These are phyloP conservation scores for Sminthurinus aureus DNA, from an alignment of 2,888 invertebrate species.

Conservation along the genomic window DNA sequence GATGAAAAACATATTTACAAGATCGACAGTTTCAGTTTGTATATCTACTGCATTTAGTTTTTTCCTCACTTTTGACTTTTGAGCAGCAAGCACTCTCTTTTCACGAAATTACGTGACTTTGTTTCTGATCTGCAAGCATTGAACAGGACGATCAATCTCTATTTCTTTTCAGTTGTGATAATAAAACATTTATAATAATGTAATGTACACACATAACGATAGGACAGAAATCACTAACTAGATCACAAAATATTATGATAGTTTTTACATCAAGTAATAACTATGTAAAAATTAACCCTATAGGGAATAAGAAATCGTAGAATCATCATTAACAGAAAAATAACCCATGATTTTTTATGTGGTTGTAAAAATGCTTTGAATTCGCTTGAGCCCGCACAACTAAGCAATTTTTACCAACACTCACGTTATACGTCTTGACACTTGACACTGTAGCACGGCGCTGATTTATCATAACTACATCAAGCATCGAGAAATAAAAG, in stretches of 20 bases:
- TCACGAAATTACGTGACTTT: slow-evolving; percentile 28
- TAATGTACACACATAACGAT: background rate
- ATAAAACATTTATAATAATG: too few relatives aligned
- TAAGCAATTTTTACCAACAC: too few relatives aligned
- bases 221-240: slow-evolving; percentile 17
- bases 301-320: slow-evolving; percentile 8
- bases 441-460: too few relatives aligned
- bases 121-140: background rate
- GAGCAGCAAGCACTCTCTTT: slow-evolving; percentile 7
- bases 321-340: slow-evolving; percentile 16
- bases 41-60: background rate
- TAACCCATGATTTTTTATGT: background rate
- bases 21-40: background rate
- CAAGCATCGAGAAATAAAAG: too few relatives aligned
- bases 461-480: too few relatives aligned
- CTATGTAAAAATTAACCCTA: background rate
- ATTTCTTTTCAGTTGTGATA: too few relatives aligned
- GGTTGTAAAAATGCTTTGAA: too few relatives aligned
- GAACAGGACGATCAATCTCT: background rate
- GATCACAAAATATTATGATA: slow-evolving; percentile 24
- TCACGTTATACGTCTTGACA: too few relatives aligned
- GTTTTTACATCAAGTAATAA: slow-evolving; percentile 13
- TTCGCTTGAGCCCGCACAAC: too few relatives aligned
- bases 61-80: background rate
- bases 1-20: background rate